A percentile compares a stretch with the other conserved stretches of the same genome.
Conservation (phyloP, 1,140 invertebrate species). For the Triops longicaudatus region DNA sequence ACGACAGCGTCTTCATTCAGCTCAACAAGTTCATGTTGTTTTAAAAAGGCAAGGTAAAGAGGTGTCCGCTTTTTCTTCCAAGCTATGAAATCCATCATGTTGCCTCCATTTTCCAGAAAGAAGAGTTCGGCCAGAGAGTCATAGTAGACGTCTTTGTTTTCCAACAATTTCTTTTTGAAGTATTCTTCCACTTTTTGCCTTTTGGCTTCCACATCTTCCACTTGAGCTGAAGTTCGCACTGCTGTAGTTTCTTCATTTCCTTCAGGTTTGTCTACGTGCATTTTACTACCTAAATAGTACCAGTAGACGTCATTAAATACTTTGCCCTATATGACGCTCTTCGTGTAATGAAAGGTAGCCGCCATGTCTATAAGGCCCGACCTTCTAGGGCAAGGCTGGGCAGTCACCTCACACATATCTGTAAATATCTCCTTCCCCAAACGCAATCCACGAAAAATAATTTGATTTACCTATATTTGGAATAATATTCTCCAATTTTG, state of each 20-base stretch:
- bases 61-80: slow-evolving; percentile 70
- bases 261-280: not conserved
- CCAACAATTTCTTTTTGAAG: slow-evolving; percentile 32
- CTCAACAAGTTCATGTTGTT: slow-evolving; percentile 19
- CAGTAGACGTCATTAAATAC: not conserved
- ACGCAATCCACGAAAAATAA: not conserved
- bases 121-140: slow-evolving; percentile 74
- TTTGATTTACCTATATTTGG: slow-evolving; percentile 15
- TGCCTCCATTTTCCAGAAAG: slow-evolving; percentile 73
- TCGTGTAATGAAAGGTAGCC: not conserved
- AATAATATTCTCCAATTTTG: slow-evolving; percentile 9
- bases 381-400: not conserved
- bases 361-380: not conserved
- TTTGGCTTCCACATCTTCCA: not conserved
- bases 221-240: not conserved
- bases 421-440: not conserved
- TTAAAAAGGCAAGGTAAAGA: slow-evolving; percentile 57
- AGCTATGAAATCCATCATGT: slow-evolving; percentile 72
- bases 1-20: not conserved
- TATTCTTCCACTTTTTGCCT: not conserved
- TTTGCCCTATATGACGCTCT: not conserved
- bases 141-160: slow-evolving; percentile 52
- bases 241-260: not conserved
- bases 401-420: not conserved
- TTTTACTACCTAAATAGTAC: not conserved